Percentiles rank a stretch among this genome's conserved stretches.
These are phyloP conservation scores for Cranoglanis bouderius DNA, from an alignment of 2,113 vertebrate species.

Conservation along the genomic window DNA sequence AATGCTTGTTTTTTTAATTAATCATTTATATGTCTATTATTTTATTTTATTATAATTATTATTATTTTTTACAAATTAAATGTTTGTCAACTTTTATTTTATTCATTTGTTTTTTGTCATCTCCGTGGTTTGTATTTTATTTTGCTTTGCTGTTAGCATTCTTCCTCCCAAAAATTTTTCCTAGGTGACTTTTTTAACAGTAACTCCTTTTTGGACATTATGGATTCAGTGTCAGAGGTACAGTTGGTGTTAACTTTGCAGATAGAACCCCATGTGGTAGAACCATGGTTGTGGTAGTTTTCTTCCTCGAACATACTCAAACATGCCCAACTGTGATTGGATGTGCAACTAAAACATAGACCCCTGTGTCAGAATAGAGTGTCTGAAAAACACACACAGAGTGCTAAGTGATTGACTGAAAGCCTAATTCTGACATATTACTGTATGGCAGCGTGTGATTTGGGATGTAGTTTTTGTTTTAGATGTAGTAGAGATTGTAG, in stretches of 20 bases:
- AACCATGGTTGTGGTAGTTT: not conserved
- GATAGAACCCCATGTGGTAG: conserved; percentile 5
- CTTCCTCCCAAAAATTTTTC: not conserved
- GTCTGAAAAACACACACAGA: not conserved
- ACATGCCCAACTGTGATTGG: not conserved
- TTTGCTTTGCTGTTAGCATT: not conserved
- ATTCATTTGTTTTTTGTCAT: not conserved
- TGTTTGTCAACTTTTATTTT: not conserved
- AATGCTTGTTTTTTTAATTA: not conserved
- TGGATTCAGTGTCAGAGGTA: conserved; percentile 25
- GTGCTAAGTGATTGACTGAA: not conserved
- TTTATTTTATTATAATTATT: not conserved
- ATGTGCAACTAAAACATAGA: not conserved
- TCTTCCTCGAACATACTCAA: not conserved
- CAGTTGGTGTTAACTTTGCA: not conserved
- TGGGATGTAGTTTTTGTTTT: not conserved
- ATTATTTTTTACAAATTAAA: not conserved
- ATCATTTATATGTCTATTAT: not conserved
- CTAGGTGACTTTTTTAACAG: not conserved
- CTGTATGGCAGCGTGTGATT: not conserved
- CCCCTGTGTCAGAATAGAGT: not conserved
- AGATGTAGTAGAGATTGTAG: not conserved
- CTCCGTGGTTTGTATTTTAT: not conserved
- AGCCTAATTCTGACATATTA: not conserved
- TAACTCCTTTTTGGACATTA: not conserved